Base-by-base conservation (phyloP, 2,888 invertebrate genomes). In the Metacarcinus magister region DNA sequence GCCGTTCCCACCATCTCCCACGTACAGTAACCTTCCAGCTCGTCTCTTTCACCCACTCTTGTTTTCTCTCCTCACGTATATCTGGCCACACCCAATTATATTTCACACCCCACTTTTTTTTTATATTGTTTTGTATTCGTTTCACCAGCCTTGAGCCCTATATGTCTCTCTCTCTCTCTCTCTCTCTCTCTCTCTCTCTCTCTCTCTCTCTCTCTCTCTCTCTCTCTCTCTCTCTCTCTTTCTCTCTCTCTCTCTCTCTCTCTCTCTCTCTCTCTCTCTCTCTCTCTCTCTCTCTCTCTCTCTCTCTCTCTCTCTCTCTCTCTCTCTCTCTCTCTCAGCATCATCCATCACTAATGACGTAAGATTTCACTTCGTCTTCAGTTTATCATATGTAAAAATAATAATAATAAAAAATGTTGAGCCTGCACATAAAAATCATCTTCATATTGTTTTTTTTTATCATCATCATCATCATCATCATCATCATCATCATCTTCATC, bases 241-340 rank as follows among this genome's bases (percentile, higher is more conserved):
- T 48, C 54, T 54, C 28, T 54, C 28, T 54, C 48, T 54, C 28
- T 54, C 23, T 44, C n/a, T 54, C 32, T 48, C 54, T 54, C 54
- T 48, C 23, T 48, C 13, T 46, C 13, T 90, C 28, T 82, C 28
- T 82, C 8, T 82, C 3, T 82, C 4, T 82, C 28, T 28, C 8
- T 75, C 28, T 75, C 28, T 75, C 28, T 75, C 28, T 75, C 28
- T 75, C 28, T 75, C 28, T 92, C 48, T 46, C 48, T 92, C n/a
- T 92, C n/a, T 92, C n/a, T 48, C n/a, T 48, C 90, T 44, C 46
- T 92, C 92, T 48, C 92, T 48, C 54, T 48, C 46, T 48, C 32
- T 46, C 44, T 67, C 23, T 67, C 67, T 90, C 39, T 39, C 90
- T 90, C 90, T 90, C 39, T 43, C 32, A 89, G 13, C 23, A 89